Evolutionary conservation across 2,888 invertebrate genomes (phyloP).

Genomic region (Drosophila differens): DNA sequence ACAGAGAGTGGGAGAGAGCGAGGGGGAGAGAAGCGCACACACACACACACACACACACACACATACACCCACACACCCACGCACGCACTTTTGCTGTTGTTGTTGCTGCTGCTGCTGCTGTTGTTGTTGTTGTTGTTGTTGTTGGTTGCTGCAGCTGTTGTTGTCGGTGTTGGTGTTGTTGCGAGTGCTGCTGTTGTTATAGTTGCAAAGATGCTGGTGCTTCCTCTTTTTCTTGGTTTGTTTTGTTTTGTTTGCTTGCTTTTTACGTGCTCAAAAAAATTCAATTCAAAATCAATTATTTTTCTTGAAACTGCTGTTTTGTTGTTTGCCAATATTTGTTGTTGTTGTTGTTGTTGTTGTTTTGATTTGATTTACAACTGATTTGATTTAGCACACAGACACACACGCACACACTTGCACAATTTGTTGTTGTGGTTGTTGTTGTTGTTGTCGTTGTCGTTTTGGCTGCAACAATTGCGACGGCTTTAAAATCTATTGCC

Average conservation of each 20-base stretch:
- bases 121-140: constrained; percentile 4
- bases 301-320: constrained; percentile 4
- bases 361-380: constrained; percentile 6
- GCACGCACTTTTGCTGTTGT: constrained; percentile 23
- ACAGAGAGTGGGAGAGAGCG: neutral
- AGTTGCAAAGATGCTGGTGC: neutral
- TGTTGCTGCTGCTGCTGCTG: constrained; percentile 3
- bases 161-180: constrained; percentile 16
- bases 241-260: constrained; percentile 24
- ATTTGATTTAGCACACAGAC: neutral
- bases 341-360: constrained; percentile 52
- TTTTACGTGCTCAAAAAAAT: constrained; percentile 75
- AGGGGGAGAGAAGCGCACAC: neutral
- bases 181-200: constrained; percentile 5
- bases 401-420: constrained; percentile 1
- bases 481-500: constrained; percentile 51
- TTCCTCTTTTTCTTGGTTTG: constrained; percentile 18
- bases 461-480: constrained; percentile 50
- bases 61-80: constrained; percentile 3
- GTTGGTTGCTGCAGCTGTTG: constrained; percentile 8
- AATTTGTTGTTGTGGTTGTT: constrained; percentile 25
- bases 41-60: neutral
- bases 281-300: constrained; percentile 39
- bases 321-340: constrained; percentile 48
- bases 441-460: constrained; percentile 36